Evolutionary conservation across 2,797 vertebrate genomes (phyloP).

Genomic region (Kryptopterus vitreolus): DNA sequence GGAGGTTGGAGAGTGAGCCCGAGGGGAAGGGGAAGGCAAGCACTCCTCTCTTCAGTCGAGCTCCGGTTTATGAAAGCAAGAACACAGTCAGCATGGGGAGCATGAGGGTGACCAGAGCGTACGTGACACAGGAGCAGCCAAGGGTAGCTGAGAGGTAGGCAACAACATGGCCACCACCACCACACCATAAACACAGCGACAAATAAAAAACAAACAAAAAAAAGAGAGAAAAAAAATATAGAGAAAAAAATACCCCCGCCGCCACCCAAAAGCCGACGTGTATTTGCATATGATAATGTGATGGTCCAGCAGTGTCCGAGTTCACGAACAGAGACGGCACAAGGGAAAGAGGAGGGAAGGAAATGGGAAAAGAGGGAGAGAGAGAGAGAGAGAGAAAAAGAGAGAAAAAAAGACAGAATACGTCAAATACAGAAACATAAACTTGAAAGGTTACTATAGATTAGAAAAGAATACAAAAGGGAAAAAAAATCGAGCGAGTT

Average conservation of each 20-base stretch:
- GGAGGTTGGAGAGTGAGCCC: slow-evolving; percentile 64
- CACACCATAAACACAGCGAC: slow-evolving; percentile 43
- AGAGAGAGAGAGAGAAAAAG: slow-evolving; percentile 77
- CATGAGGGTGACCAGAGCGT: slow-evolving; percentile 85
- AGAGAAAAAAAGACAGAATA: slow-evolving; percentile 87
- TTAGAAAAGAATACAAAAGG: slow-evolving; percentile 64
- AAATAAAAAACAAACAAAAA: slow-evolving; percentile 40
- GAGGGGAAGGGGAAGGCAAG: slow-evolving; percentile 63
- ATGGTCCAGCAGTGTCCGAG: slow-evolving; percentile 85
- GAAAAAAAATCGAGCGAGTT: slow-evolving; percentile 69
- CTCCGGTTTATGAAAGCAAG: slow-evolving; percentile 88
- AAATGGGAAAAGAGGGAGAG: slow-evolving; percentile 64
- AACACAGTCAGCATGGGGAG: slow-evolving; percentile 85
- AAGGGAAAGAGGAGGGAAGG: slow-evolving; percentile 47
- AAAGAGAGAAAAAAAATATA: slow-evolving; percentile 38
- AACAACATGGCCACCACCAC: slow-evolving; percentile 31
- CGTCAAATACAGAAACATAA: slow-evolving; percentile 93
- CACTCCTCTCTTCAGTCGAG: slow-evolving; percentile 61
- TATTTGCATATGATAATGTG: slow-evolving; percentile 75
- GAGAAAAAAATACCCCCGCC: neutral
- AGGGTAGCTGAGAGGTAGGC: slow-evolving; percentile 83
- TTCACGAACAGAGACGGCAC: slow-evolving; percentile 73
- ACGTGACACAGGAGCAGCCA: slow-evolving; percentile 84
- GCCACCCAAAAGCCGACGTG: slow-evolving; percentile 58
- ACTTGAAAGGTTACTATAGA: slow-evolving; percentile 80